These are phyloP conservation scores for Malacoctenus gilli DNA, from an alignment of 2,797 vertebrate genomes.

Conservation along the genomic window DNA sequence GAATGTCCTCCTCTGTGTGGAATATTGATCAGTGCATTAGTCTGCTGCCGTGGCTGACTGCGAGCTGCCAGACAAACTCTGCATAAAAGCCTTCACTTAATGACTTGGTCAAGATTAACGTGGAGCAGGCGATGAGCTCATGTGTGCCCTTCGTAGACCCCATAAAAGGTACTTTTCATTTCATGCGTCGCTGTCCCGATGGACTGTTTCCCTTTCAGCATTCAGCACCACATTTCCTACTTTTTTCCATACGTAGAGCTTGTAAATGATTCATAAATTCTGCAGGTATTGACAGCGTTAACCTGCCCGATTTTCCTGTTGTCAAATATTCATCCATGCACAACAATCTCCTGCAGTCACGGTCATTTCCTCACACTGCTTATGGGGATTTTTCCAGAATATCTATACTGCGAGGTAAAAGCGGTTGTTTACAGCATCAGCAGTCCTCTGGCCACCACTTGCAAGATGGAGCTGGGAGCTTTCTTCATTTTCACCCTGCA, in stretches of 20 bases:
- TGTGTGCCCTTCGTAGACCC: neutral
- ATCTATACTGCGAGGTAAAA: neutral
- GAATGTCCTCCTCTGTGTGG: conserved; percentile 46
- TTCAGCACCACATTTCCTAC: neutral
- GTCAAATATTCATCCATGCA: too few relatives aligned
- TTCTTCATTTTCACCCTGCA: too few relatives aligned
- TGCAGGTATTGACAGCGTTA: too few relatives aligned
- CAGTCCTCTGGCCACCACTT: too few relatives aligned
- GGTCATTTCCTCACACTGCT: neutral
- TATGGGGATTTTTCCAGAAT: neutral
- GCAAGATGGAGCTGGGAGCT: too few relatives aligned
- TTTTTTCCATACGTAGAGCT: neutral
- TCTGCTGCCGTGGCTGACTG: too few relatives aligned
- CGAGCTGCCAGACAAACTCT: conserved; percentile 40
- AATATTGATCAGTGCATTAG: conserved; percentile 69
- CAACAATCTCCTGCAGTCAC: neutral
- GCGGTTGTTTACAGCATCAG: too few relatives aligned
- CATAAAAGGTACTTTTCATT: neutral
- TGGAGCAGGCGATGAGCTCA: conserved; percentile 6
- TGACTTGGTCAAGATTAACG: conserved; percentile 38
- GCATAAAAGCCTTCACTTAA: conserved; percentile 31
- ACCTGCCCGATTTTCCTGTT: too few relatives aligned
- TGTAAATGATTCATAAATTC: too few relatives aligned
- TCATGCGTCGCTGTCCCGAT: neutral
- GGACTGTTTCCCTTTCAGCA: too few relatives aligned